Conservation (phyloP, 2,888 invertebrate genomes). For the Agrilus biguttatus region DNA sequence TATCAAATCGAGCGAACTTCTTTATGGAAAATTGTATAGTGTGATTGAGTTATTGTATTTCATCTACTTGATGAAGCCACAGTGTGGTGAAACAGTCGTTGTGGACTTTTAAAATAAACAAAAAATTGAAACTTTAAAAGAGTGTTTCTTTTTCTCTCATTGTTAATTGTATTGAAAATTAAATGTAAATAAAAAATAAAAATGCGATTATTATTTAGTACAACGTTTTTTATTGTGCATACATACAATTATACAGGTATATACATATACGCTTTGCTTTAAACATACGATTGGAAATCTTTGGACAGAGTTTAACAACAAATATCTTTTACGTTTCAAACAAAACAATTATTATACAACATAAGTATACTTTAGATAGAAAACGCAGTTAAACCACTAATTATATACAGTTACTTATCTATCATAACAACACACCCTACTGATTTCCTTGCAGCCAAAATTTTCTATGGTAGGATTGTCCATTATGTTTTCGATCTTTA, state of each 20-base stretch:
- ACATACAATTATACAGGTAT: constrained; percentile 33
- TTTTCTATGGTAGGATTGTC: constrained; percentile 9
- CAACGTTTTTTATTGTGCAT: constrained; percentile 37
- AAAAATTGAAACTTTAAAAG: no score
- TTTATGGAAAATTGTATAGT: no score
- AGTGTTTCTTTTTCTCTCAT: no score
- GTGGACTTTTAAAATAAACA: no score
- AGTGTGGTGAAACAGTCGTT: no score
- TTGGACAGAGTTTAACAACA: constrained; percentile 36
- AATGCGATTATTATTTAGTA: constrained; percentile 14
- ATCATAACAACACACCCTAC: constrained; percentile 12
- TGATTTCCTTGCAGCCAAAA: constrained; percentile 10
- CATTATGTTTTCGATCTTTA: constrained; percentile 1
- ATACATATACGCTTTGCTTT: constrained; percentile 35
- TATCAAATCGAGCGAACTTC: no score
- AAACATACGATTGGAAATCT: constrained; percentile 33
- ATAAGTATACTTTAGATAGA: constrained; percentile 12
- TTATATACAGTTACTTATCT: neutral
- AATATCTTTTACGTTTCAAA: constrained; percentile 30
- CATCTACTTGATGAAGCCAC: no score
- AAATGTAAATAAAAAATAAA: no score
- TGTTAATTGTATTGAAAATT: no score
- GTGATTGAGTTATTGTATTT: no score
- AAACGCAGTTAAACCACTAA: neutral
- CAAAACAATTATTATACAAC: constrained; percentile 26